Conservation (phyloP, 2,113 vertebrate genomes). For the Spea bombifrons region DNA sequence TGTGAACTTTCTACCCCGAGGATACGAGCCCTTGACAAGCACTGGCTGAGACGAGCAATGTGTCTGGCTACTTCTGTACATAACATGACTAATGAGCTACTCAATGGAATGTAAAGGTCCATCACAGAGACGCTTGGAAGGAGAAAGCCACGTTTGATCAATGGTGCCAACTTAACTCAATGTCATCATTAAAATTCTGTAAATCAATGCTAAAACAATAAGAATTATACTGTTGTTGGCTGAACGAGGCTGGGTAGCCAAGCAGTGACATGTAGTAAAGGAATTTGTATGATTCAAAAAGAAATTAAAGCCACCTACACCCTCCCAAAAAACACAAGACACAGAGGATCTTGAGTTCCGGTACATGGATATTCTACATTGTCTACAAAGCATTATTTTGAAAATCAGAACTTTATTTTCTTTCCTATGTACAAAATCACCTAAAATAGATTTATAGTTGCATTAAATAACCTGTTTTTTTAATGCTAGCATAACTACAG, state of each 20-base stretch:
- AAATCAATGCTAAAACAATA: conserved; percentile 45
- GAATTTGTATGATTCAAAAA: conserved; percentile 28
- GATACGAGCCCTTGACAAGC: conserved; percentile 27
- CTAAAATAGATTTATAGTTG: too few relatives aligned
- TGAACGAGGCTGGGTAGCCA: conserved; percentile 5
- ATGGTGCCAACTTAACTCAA: conserved; percentile 46
- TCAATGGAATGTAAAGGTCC: conserved; percentile 45
- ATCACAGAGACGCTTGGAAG: conserved; percentile 43
- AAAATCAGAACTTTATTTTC: too few relatives aligned
- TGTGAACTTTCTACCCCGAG: conserved; percentile 41
- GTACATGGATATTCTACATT: too few relatives aligned
- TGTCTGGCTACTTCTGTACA: conserved; percentile 42
- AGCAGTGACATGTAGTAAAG: conserved; percentile 37
- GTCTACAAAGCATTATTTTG: too few relatives aligned
- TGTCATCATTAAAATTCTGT: conserved; percentile 48
- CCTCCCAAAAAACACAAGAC: conserved; percentile 11
- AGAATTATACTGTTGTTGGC: conserved; percentile 39
- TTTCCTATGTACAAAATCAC: too few relatives aligned
- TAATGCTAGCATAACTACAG: too few relatives aligned
- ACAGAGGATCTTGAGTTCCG: conserved; percentile 1
- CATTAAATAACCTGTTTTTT: too few relatives aligned
- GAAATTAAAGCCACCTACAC: conserved; percentile 32
- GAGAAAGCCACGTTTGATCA: conserved; percentile 44
- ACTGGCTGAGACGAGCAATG: conserved; percentile 36
- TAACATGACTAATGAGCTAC: conserved; percentile 46